Conservation (phyloP, 2,797 vertebrate species). For the Myotis findleyi region DNA sequence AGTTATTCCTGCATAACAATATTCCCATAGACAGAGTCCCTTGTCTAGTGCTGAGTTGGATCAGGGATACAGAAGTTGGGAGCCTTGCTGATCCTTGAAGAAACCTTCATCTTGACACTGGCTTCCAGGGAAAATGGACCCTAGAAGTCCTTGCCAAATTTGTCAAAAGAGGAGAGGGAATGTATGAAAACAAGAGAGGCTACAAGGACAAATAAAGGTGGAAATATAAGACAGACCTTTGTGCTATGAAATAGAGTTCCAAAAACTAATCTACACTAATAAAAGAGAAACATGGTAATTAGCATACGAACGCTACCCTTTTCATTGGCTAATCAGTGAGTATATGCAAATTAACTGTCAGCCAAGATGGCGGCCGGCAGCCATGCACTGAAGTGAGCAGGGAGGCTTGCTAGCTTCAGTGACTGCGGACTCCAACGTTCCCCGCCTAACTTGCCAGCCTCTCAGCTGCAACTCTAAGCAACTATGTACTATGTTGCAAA, state of each 20-base stretch:
- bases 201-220: constrained; percentile 20
- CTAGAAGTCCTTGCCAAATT: constrained; percentile 22
- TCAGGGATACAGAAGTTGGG: not conserved
- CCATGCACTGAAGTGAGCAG: too few species aligned
- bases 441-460: too few species aligned
- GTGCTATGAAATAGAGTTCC: not conserved
- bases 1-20: not conserved
- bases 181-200: not conserved
- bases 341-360: too few species aligned
- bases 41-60: constrained; percentile 16
- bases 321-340: too few species aligned
- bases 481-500: too few species aligned
- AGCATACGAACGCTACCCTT: too few species aligned
- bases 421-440: too few species aligned
- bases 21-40: not conserved
- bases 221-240: not conserved
- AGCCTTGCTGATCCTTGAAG: not conserved
- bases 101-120: constrained; percentile 12
- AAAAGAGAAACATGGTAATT: too few species aligned
- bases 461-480: too few species aligned
- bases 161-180: not conserved
- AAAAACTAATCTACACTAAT: too few species aligned
- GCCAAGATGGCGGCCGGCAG: too few species aligned
- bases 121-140: not conserved
- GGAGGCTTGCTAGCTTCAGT: too few species aligned